These are phyloP conservation scores for Autographa pulchrina DNA, from an alignment of 2,888 invertebrate species.

Conservation along the genomic window DNA sequence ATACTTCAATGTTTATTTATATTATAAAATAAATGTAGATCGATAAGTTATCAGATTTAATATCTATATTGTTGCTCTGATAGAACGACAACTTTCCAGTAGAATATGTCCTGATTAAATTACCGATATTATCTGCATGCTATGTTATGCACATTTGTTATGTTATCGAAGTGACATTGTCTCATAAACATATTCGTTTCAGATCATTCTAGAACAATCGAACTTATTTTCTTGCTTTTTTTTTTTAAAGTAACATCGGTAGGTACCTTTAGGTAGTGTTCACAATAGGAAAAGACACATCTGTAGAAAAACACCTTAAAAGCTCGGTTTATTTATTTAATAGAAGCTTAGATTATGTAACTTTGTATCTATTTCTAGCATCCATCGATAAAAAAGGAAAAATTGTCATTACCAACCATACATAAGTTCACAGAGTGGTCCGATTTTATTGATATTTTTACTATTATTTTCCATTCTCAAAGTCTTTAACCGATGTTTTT, in stretches of 20 bases:
- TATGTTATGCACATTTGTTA: neutral
- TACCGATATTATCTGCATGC: neutral
- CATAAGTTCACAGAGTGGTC: too few species aligned
- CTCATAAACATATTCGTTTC: neutral
- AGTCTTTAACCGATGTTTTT: neutral
- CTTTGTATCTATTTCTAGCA: too few species aligned
- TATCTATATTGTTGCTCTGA: conserved; percentile 28
- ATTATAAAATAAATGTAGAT: conserved; percentile 8
- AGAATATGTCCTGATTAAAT: neutral
- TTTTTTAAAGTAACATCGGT: too few species aligned
- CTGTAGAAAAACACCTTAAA: too few species aligned
- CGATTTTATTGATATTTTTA: too few species aligned
- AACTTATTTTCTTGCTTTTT: too few species aligned
- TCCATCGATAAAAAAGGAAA: too few species aligned
- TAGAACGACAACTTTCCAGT: neutral
- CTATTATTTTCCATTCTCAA: neutral
- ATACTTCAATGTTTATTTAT: neutral
- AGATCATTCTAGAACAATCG: neutral
- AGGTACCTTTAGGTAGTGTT: too few species aligned
- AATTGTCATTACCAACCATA: too few species aligned
- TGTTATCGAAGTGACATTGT: conserved; percentile 2
- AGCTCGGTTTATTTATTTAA: too few species aligned
- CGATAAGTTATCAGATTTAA: conserved; percentile 31
- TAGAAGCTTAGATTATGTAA: too few species aligned
- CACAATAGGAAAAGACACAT: too few species aligned